Evolutionary conservation across 2,113 vertebrate genomes (phyloP).

Genomic region (Neogale vison): DNA sequence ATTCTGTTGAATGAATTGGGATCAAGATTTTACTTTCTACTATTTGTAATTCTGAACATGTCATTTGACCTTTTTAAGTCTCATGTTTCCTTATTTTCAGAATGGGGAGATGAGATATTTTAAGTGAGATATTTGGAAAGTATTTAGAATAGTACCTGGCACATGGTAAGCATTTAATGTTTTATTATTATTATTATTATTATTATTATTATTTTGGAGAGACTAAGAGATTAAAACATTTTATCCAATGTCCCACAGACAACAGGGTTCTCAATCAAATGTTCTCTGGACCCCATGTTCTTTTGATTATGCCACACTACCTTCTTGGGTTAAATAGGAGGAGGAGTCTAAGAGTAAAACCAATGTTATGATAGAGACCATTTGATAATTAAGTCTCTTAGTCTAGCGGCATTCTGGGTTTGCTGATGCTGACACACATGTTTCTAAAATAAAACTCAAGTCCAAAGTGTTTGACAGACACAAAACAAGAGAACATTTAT

Average conservation of each 20-base stretch:
- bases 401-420: background rate
- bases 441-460: slow-evolving; percentile 17
- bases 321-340: background rate
- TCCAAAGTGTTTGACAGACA: background rate
- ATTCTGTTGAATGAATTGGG: background rate
- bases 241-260: background rate
- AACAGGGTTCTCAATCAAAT: background rate
- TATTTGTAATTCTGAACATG: background rate
- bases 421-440: background rate
- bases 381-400: background rate
- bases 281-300: background rate
- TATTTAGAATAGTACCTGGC: background rate
- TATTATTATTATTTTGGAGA: background rate
- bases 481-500: background rate
- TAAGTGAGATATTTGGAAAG: background rate
- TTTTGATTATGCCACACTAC: background rate
- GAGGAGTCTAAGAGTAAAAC: background rate
- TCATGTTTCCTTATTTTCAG: background rate
- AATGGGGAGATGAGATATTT: background rate
- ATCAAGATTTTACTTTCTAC: background rate
- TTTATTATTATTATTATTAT: background rate
- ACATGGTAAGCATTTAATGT: background rate
- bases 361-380: background rate
- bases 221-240: background rate
- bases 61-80: background rate